These are phyloP conservation scores for Cryptomyrus ogoouensis DNA, from an alignment of 2,113 vertebrate species.

Conservation along the genomic window DNA sequence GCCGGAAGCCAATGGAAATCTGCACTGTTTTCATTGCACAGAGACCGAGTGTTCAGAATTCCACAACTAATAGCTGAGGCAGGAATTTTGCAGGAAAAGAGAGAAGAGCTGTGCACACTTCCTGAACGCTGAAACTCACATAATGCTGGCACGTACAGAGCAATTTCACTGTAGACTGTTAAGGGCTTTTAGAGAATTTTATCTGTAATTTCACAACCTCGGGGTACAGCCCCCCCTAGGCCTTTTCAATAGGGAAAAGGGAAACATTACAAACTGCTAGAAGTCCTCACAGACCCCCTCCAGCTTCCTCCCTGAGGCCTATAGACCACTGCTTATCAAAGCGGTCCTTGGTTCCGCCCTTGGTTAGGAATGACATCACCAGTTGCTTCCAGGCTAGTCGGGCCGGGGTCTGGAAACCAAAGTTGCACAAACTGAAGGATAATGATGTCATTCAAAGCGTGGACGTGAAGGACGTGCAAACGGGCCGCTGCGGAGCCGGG, in stretches of 20 bases:
- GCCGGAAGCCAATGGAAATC: background rate
- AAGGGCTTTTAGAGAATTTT: background rate
- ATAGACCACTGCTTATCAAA: background rate
- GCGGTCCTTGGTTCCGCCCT: background rate
- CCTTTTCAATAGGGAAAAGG: background rate
- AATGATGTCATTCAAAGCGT: conserved; percentile 21
- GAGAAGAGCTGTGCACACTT: background rate
- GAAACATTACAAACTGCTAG: background rate
- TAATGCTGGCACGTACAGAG: background rate
- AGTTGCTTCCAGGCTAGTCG: background rate
- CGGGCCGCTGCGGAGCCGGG: background rate
- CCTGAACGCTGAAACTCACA: background rate
- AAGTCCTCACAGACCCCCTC: background rate
- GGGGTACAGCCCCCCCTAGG: background rate
- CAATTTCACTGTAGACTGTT: background rate
- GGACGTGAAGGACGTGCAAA: background rate
- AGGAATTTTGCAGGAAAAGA: background rate
- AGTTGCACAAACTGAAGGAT: conserved; percentile 11
- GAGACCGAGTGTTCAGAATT: background rate
- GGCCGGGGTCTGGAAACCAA: background rate
- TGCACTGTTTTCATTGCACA: background rate
- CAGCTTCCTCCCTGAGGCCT: background rate
- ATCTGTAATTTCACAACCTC: background rate
- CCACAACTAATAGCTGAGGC: background rate
- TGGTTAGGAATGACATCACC: background rate